phyloP scores from a whole-genome alignment of 1,140 invertebrate genomes.

The Nasonia longicornis region DNA sequence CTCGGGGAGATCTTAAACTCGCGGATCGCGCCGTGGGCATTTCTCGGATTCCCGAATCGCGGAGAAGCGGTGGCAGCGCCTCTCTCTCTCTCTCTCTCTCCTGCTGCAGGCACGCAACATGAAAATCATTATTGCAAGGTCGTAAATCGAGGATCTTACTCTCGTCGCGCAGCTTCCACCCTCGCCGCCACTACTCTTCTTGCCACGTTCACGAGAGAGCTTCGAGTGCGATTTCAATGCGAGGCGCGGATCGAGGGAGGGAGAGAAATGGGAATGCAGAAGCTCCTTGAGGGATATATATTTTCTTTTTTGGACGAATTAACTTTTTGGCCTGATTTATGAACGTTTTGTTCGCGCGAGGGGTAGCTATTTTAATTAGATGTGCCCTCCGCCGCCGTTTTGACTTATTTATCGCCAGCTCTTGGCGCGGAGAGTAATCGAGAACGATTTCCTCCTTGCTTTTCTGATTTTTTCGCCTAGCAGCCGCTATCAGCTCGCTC shows the following conservation, averaged over 20 bases:
- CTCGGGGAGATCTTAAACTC: constrained; percentile 39
- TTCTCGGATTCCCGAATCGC: constrained; percentile 42
- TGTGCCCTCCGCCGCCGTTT: constrained; percentile 7
- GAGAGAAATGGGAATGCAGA: constrained; percentile 14
- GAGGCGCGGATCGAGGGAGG: neutral
- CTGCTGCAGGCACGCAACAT: constrained; percentile 8
- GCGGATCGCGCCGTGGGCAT: constrained; percentile 33
- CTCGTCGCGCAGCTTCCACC: constrained; percentile 32
- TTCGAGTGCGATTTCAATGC: constrained; percentile 27
- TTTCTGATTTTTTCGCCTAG: too few relatives aligned
- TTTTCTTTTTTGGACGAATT: constrained; percentile 13
- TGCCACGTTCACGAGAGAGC: constrained; percentile 9
- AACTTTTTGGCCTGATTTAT: constrained; percentile 30
- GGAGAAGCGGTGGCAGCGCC: constrained; percentile 4
- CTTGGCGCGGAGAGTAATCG: too few relatives aligned
- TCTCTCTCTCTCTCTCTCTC: neutral
- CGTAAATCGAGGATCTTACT: constrained; percentile 42
- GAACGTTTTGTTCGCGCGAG: constrained; percentile 15
- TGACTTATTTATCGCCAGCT: constrained; percentile 24
- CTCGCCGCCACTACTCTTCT: constrained; percentile 21
- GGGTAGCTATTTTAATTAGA: constrained; percentile 23
- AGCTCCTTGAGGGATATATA: neutral
- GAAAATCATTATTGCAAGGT: constrained; percentile 44
- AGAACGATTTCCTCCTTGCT: neutral
- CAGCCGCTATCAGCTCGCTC: constrained; percentile 17